A percentile compares a stretch with the other conserved stretches of the same genome.
phyloP scores from a whole-genome alignment of 2,888 invertebrate species.

The Prosopocoilus inquinatus region DNA sequence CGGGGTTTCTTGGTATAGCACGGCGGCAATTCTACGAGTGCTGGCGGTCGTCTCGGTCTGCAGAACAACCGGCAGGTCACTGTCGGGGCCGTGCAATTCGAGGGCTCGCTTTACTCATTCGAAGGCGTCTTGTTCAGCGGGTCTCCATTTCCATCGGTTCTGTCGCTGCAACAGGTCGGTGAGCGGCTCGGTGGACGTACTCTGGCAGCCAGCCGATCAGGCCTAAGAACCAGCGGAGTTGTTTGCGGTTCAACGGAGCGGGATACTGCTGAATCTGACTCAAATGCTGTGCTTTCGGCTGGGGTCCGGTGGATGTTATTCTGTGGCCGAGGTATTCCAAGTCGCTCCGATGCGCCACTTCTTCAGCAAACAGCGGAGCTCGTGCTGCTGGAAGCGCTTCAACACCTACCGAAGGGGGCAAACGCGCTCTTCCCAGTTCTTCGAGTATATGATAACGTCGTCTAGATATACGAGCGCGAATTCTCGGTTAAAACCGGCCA shows the following conservation, averaged over 20 bases:
- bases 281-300: background rate
- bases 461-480: constrained; percentile 33
- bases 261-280: background rate
- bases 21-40: background rate
- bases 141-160: background rate
- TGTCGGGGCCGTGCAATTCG: background rate
- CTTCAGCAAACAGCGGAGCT: background rate
- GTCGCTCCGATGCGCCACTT: constrained; percentile 8
- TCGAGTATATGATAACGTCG: constrained; percentile 30
- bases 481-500: constrained; percentile 21
- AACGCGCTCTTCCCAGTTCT: constrained; percentile 22
- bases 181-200: constrained; percentile 24
- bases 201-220: constrained; percentile 24
- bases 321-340: background rate
- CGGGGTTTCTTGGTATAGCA: background rate
- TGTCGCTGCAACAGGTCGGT: constrained; percentile 12
- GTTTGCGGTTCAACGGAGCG: background rate
- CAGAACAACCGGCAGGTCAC: background rate
- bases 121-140: background rate
- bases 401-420: constrained; percentile 21
- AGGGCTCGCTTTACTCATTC: background rate
- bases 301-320: background rate
- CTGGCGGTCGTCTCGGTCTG: background rate
- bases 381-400: constrained; percentile 22
- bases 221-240: constrained; percentile 12